Conservation (phyloP, 2,113 vertebrate genomes). For the Pachyramphus minor region DNA sequence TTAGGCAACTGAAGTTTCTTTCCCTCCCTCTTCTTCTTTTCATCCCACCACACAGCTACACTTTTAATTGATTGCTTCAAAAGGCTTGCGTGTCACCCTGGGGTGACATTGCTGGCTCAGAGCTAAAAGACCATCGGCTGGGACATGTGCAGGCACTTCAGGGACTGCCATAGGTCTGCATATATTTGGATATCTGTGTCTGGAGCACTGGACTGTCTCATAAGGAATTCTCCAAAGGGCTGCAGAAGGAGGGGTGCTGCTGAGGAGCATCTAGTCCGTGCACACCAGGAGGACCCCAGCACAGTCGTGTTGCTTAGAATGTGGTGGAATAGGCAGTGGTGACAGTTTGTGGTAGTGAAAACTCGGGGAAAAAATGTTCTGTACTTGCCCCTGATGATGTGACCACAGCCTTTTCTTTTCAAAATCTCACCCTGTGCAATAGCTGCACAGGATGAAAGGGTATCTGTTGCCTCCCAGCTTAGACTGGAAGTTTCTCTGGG, state of each 20-base stretch:
- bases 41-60: not conserved
- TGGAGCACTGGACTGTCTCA: not conserved
- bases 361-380: not conserved
- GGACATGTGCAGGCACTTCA: rapidly evolving
- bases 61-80: not conserved
- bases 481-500: not conserved
- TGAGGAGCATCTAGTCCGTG: not conserved
- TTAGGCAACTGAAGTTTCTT: not conserved
- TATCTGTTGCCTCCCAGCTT: not conserved
- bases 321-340: not conserved
- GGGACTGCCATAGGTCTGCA: rapidly evolving
- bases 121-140: rapidly evolving
- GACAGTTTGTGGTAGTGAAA: not conserved
- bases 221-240: not conserved
- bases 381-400: not conserved
- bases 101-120: not conserved
- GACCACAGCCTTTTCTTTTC: not conserved
- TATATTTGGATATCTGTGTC: not conserved
- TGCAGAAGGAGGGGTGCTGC: not conserved
- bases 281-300: not conserved
- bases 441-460: not conserved
- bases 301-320: not conserved
- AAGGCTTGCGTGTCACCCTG: not conserved
- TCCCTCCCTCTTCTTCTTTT: not conserved
- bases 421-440: not conserved